Evolutionary conservation across 2,888 invertebrate species (phyloP), one percentile per base, ranked within the genome.

Genomic region (Hyles lineata): DNA sequence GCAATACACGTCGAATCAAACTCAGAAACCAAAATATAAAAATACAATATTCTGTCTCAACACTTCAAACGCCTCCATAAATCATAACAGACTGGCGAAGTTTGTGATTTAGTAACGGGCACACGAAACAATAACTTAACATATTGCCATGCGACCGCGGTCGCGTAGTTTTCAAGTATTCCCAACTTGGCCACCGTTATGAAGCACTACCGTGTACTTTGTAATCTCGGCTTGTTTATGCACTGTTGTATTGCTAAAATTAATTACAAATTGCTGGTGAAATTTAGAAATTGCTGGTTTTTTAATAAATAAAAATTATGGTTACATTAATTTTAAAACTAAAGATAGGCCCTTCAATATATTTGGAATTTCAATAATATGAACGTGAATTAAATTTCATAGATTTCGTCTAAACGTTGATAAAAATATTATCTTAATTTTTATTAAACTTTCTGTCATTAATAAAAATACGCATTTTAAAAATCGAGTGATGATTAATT

Each of bases 101-200:
- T 74, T 76, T 61, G 71, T 76, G 76, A 77, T 77, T 78, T 76
- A 77, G 69, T 75, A 75, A 71, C 70, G 70, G 32, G 59, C n/a
- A 52, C 61, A 43, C 50, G 73, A 73, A 74, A 76, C 74, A 76
- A 75, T 76, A 58, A 73, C 63, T 73, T 75, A 70, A 74, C 76
- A 74, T 76, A 74, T 73, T 72, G 73, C 73, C 43, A 59, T 58
- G 59, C 70, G 63, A 61, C 52, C 35, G 61, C 52, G n/a, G 35
- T 15, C 43, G 52, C 35, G 29, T 61, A 70, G 43, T 73, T 71
- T 7, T n/a, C 17, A 63, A 72, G 55, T 72, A 32, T 55, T 55
- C 29, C 17, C 9, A 72, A 72, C 62, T 72, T 35, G 63, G 23
- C 58, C 35, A 15, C 32, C 72, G 9, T 62, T 72, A 63, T 55